Evolutionary conservation across 2,797 vertebrate genomes (phyloP), one percentile per base, ranked within the genome.

Genomic region (Peromyscus attwateri): DNA sequence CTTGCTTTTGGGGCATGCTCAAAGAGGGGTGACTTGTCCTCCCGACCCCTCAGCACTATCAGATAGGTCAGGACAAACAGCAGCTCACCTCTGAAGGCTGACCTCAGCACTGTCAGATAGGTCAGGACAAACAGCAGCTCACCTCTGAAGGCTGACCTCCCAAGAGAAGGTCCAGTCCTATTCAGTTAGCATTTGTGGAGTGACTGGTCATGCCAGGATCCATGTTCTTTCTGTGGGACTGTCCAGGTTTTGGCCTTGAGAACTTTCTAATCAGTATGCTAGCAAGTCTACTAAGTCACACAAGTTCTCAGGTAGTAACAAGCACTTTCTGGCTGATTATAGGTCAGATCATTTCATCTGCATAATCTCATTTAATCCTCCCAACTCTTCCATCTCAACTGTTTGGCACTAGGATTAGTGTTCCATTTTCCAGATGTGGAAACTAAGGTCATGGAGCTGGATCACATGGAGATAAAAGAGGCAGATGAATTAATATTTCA

Each of bases 391-490:
- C 52, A 21, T 82, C 57, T 62, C 11, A 9, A 34, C 10, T 84
- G 4, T 93, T 94, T 60, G 79, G 6, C 19, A 27, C 31, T 85
- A 5, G 55, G 46, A 66, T 71, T 71, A 66, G 71, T 77, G 68
- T 3, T 60, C 46, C 29, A 4, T 94, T 94, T 92, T 89, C 83
- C 2, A 40, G 87, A 87, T 68, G 57, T 62, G 6, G 57, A 88
- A 5, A 85, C 49, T 34, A 40, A 91, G 66, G 43, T 43, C 79
- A 37, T 12, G 52, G 46, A 88, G 62, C 60, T 60, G 55, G 66
- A 23, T 80, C 60, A 93, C 37, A 75, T 77, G 52, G 89, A 71
- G 75, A 87, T 34, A 21, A 21, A 79, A 94, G 68, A 93, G 14
- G 27, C 23, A 34, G 27, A 16, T 31, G 40, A 55, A n/a, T 6